phyloP scores from a whole-genome alignment of 2,797 vertebrate genomes.

The Halcyon badia region DNA sequence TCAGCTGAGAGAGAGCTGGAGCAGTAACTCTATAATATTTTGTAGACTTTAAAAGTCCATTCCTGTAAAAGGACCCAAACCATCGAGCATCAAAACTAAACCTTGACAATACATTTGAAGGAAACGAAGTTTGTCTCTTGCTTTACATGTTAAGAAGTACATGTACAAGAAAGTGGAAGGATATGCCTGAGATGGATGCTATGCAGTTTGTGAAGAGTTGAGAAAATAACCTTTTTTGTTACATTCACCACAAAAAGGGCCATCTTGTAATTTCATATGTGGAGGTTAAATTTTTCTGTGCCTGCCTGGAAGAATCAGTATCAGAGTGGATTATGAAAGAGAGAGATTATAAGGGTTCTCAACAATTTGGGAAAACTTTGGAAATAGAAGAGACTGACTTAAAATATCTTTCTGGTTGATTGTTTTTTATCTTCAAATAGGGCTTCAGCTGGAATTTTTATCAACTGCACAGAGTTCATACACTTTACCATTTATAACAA shows the following conservation, averaged over 20 bases:
- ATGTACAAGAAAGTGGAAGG: neutral
- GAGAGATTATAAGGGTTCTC: neutral
- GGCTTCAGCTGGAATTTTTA: conserved; percentile 15
- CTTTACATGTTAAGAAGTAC: neutral
- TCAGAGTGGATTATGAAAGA: conserved; percentile 2
- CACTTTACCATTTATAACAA: neutral
- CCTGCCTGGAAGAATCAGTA: neutral
- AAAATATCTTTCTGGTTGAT: neutral
- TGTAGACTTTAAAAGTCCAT: neutral
- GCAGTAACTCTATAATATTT: neutral
- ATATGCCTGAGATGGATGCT: neutral
- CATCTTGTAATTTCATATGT: neutral
- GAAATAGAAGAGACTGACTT: neutral
- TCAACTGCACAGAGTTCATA: neutral
- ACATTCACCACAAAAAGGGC: neutral
- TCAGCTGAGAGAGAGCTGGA: neutral
- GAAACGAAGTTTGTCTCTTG: neutral
- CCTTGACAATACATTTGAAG: neutral
- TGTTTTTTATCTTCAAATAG: conserved; percentile 11
- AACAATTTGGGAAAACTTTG: neutral
- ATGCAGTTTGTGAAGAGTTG: neutral
- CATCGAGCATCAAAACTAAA: neutral
- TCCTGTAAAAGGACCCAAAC: neutral
- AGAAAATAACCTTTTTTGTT: neutral
- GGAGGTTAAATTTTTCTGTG: neutral